These are phyloP conservation scores for Orthosia gracilis DNA, from an alignment of 2,888 invertebrate genomes.

Conservation along the genomic window DNA sequence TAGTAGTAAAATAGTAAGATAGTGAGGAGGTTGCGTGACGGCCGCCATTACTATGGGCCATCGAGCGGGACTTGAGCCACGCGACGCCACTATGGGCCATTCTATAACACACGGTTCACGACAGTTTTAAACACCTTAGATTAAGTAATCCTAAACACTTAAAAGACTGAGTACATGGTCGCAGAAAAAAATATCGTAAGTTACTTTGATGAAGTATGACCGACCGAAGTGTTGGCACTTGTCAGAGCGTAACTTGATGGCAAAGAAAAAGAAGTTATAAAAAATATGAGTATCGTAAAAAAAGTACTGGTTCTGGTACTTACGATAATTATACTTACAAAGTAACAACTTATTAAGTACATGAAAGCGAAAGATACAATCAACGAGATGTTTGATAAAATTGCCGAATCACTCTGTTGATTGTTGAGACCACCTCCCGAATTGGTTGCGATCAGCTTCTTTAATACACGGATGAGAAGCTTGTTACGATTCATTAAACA, in stretches of 20 bases:
- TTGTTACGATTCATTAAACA: conserved; percentile 27
- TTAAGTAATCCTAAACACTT: conserved; percentile 36
- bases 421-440: conserved; percentile 49
- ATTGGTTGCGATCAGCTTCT: conserved; percentile 49
- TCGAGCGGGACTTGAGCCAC: conserved; percentile 68
- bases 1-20: conserved; percentile 65
- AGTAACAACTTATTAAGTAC: conserved; percentile 7
- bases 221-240: conserved; percentile 15
- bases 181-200: conserved; percentile 34
- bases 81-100: conserved; percentile 51
- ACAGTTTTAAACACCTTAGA: conserved; percentile 50
- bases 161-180: neutral
- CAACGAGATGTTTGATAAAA: conserved; percentile 27
- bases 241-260: neutral
- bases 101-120: conserved; percentile 49
- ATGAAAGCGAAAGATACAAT: conserved; percentile 26
- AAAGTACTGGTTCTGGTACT: conserved; percentile 12
- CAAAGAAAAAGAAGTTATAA: neutral
- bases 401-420: conserved; percentile 50
- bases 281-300: neutral
- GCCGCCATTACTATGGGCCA: conserved; percentile 65
- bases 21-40: conserved; percentile 66
- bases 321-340: conserved; percentile 18
- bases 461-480: conserved; percentile 35
- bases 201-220: conserved; percentile 29